Base-by-base conservation (phyloP, 2,113 vertebrate genomes). In the Corythoichthys haematopterus region DNA sequence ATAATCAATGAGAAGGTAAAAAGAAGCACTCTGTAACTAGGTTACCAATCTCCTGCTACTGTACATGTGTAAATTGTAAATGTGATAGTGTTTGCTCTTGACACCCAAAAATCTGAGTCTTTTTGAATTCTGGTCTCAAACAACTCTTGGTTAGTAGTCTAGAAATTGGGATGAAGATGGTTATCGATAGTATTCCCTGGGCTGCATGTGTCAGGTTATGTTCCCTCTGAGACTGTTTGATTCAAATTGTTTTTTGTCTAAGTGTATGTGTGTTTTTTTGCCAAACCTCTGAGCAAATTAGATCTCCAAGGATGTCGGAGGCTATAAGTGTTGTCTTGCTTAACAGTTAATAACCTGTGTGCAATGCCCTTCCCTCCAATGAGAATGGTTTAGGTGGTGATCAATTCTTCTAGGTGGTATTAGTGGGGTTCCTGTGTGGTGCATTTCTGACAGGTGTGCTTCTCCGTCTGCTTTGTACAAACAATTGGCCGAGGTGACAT, bases 261-360 rank as follows among this genome's bases (percentile, higher is more conserved):
- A 35, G 7, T 14, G 12, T 56, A 11, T 13, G 28, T 4, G 3
- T 56, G 2, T 56, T 56, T 56, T 56, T 56, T 56, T 3, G n/a
- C 53, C 4, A 11, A 72, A 71, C 76, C 63, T 70, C 76, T 62
- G 68, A 64, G 72, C 60, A 84, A 74, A 76, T 45, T 5, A 64
- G 28, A 52, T 84, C 82, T 79, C 80, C 7, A 66, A 78, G 79
- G 69, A 36, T 38, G 33, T 55, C 1, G 2, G 6, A 69, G 65
- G 16, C 77, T 90, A 90, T 90, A 91, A 86, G 86, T 77, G 65
- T 46, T 52, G 72, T 68, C 66, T 57, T 46, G 68, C 36, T 65
- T 55, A 64, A 64, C 63, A 69, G 3, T 56, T 48, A 53, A 70
- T 20, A 16, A 43, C 33, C 61, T 16, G 59, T 6, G 43, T 66